phyloP scores from a whole-genome alignment of 2,113 vertebrate genomes.

The Xiphorhynchus elegans region DNA sequence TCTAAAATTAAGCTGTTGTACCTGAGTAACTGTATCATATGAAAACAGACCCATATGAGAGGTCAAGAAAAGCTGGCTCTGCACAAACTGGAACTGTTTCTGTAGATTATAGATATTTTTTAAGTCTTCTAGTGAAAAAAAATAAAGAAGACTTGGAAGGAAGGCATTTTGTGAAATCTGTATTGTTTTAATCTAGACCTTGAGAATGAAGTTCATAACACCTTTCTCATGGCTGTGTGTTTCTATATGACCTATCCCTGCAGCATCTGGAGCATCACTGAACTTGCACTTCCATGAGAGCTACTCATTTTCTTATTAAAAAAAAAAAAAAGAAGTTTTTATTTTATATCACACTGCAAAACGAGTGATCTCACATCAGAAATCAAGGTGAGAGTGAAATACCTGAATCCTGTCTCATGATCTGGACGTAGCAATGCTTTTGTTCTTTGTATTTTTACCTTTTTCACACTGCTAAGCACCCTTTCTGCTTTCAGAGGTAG shows the following conservation, averaged over 20 bases:
- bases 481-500: background rate
- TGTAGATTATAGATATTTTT: background rate
- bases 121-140: background rate
- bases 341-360: background rate
- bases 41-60: background rate
- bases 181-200: background rate
- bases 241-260: background rate
- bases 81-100: background rate
- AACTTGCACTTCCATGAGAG: background rate
- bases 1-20: background rate
- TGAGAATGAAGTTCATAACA: background rate
- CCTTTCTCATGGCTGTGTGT: background rate
- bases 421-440: background rate
- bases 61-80: background rate
- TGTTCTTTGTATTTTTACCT: background rate
- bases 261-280: background rate
- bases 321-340: background rate
- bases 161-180: background rate
- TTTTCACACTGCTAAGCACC: background rate
- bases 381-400: background rate
- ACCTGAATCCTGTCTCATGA: background rate
- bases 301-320: background rate
- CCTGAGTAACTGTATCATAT: background rate
- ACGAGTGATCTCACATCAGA: background rate
- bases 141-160: background rate